These are phyloP conservation scores for Sarcophilus harrisii DNA, from an alignment of 2,797 vertebrate genomes.

Conservation along the genomic window DNA sequence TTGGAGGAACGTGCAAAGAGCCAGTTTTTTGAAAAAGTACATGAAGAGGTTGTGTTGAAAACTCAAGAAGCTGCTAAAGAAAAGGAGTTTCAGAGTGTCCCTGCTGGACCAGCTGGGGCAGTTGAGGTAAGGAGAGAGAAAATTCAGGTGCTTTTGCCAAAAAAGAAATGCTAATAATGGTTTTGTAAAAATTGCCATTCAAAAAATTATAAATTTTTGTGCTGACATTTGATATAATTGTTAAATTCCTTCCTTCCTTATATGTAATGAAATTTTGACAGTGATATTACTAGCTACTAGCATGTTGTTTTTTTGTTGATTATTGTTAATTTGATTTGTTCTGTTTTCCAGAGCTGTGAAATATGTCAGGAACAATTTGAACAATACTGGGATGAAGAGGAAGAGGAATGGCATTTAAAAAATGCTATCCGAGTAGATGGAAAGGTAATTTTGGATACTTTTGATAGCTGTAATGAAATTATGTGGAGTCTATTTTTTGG, in stretches of 20 bases:
- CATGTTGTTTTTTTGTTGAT: conserved; percentile 5
- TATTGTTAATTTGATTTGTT: conserved; percentile 34
- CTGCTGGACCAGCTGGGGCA: conserved; percentile 94
- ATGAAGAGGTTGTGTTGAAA: conserved; percentile 97
- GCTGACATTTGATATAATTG: neutral
- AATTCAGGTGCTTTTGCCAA: neutral
- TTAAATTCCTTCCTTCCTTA: conserved; percentile 19
- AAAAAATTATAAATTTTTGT: neutral
- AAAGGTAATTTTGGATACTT: conserved; percentile 87
- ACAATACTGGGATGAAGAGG: conserved; percentile 99
- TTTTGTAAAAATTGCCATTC: neutral
- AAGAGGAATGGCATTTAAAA: conserved; percentile 99
- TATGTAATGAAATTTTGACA: conserved; percentile 41
- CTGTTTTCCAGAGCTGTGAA: conserved; percentile 91
- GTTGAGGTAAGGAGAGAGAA: conserved; percentile 88
- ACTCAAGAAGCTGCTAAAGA: conserved; percentile 97
- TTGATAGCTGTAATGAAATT: fast-evolving
- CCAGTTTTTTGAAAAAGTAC: conserved; percentile 98
- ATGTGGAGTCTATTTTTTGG: neutral
- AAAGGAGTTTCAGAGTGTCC: conserved; percentile 95
- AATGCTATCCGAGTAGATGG: conserved; percentile 95
- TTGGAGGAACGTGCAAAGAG: conserved; percentile 98
- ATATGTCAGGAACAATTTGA: conserved; percentile 99
- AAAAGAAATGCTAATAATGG: neutral
- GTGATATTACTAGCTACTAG: conserved; percentile 27